Evolutionary conservation across 2,888 invertebrate genomes (phyloP).

Genomic region (Ormyrus thymus): DNA sequence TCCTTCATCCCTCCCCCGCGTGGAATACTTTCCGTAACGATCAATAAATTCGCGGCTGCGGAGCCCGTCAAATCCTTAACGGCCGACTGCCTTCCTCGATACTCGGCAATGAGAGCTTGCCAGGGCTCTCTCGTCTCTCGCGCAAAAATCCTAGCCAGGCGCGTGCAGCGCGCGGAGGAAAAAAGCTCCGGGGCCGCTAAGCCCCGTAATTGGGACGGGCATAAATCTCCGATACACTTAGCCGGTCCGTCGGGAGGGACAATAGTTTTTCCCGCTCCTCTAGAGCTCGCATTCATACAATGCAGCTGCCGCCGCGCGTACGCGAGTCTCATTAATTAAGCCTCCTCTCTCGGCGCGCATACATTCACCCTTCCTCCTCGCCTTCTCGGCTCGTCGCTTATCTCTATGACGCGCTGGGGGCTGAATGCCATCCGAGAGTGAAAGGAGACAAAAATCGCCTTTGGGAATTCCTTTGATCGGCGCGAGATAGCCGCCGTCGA

Average conservation of each 20-base stretch:
- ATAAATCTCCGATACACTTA: slow-evolving; percentile 67
- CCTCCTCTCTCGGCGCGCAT: slow-evolving; percentile 30
- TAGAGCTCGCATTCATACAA: slow-evolving; percentile 66
- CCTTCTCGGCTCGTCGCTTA: slow-evolving; percentile 16
- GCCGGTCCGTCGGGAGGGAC: slow-evolving; percentile 60
- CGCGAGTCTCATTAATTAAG: slow-evolving; percentile 74
- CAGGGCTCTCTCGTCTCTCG: too few relatives aligned
- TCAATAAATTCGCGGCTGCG: too few relatives aligned
- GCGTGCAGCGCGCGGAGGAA: slow-evolving; percentile 51
- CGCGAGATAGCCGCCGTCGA: slow-evolving; percentile 8
- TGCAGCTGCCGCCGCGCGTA: slow-evolving; percentile 71
- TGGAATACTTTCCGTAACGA: too few relatives aligned
- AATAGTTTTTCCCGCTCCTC: slow-evolving; percentile 69
- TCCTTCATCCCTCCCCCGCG: too few relatives aligned
- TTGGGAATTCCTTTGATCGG: slow-evolving; percentile 44
- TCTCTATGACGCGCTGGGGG: slow-evolving; percentile 20
- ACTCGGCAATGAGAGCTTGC: too few relatives aligned
- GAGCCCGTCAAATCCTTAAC: too few relatives aligned
- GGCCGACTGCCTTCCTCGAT: too few relatives aligned
- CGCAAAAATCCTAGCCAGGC: too few relatives aligned
- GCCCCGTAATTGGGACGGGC: slow-evolving; percentile 71
- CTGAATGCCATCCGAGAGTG: neutral
- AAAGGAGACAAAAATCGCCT: slow-evolving; percentile 12
- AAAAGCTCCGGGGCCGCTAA: slow-evolving; percentile 60
- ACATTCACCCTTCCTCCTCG: slow-evolving; percentile 5